Conservation (phyloP, 2,113 vertebrate genomes). For the Poeciliopsis occidentalis region DNA sequence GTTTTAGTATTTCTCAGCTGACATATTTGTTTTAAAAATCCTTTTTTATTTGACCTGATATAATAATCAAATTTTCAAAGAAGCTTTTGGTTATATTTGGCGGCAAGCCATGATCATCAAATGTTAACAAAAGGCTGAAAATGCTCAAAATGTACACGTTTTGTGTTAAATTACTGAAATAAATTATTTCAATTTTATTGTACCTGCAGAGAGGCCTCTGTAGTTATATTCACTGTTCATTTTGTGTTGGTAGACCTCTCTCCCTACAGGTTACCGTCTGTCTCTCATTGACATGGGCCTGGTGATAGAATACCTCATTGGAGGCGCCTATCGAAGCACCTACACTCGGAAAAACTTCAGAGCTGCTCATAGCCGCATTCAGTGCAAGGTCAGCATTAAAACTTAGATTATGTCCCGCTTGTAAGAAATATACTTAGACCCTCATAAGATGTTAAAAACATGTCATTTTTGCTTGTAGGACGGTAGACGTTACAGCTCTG, state of each 20-base stretch:
- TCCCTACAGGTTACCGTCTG: conserved; percentile 85
- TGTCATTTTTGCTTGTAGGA: conserved; percentile 43
- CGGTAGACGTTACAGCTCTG: conserved; percentile 53
- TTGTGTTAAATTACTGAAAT: background rate
- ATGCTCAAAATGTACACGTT: background rate
- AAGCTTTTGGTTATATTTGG: too few species aligned
- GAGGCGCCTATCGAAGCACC: conserved; percentile 91
- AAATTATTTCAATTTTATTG: background rate
- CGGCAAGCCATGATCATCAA: too few species aligned
- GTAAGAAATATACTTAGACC: too few species aligned
- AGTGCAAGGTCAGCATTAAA: conserved; percentile 80
- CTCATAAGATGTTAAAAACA: too few species aligned
- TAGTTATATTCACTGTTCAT: conserved; percentile 27
- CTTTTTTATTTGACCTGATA: too few species aligned
- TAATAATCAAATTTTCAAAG: too few species aligned
- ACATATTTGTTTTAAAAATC: too few species aligned
- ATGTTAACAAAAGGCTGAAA: too few species aligned
- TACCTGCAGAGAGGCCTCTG: background rate
- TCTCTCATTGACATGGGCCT: conserved; percentile 92
- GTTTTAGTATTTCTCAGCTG: too few species aligned
- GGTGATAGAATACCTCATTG: conserved; percentile 93
- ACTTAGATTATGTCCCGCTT: background rate
- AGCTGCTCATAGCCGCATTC: conserved; percentile 83
- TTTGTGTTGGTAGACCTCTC: conserved; percentile 79
- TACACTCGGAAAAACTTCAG: conserved; percentile 95